Conservation (phyloP, 2,113 vertebrate species). For the Apaloderma vittatum region DNA sequence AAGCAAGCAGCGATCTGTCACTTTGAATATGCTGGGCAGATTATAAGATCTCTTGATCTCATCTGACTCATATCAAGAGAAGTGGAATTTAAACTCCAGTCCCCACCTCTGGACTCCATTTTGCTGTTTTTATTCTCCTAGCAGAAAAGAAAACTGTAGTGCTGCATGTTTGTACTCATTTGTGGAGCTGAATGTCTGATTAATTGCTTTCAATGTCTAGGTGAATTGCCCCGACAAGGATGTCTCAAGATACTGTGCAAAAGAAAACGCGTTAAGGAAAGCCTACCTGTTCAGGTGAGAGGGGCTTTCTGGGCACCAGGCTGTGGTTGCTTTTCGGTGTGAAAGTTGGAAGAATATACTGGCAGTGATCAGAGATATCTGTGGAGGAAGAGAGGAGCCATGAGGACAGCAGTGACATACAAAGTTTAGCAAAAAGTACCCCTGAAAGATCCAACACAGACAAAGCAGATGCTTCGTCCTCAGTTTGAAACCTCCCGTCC, state of each 20-base stretch:
- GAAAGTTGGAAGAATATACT: neutral
- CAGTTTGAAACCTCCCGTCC: neutral
- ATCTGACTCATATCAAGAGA: neutral
- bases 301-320: neutral
- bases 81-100: neutral
- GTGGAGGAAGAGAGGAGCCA: neutral
- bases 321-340: neutral
- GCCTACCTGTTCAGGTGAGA: conserved; percentile 92
- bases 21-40: neutral
- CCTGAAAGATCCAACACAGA: neutral
- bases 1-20: neutral
- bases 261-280: conserved; percentile 78
- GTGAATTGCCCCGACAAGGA: conserved; percentile 86
- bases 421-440: neutral
- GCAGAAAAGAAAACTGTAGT: neutral
- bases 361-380: neutral
- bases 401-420: neutral
- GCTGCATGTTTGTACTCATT: neutral
- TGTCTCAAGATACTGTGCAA: conserved; percentile 84
- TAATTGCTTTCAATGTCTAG: conserved; percentile 63
- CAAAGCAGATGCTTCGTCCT: neutral
- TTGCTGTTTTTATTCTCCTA: neutral
- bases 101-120: neutral
- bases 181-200: neutral
- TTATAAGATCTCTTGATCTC: neutral